These are phyloP conservation scores for Macroteleia sp. DNA, from an alignment of 2,888 invertebrate genomes.

Conservation along the genomic window DNA sequence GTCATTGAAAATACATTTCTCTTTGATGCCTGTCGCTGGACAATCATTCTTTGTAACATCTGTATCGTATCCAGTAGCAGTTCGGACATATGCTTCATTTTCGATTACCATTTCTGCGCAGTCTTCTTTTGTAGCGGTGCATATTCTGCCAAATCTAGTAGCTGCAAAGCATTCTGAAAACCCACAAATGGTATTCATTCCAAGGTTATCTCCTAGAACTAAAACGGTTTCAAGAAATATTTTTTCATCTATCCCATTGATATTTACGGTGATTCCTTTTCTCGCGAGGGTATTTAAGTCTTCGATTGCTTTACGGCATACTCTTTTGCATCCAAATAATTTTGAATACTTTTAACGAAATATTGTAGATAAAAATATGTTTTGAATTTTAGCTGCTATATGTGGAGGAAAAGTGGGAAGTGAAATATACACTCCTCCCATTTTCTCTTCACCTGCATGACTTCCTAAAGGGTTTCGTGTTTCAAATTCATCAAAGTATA, in stretches of 20 bases:
- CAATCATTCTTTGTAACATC: too few relatives aligned
- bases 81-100: too few relatives aligned
- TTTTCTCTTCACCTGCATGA: conserved; percentile 7
- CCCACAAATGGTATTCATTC: too few relatives aligned
- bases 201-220: too few relatives aligned
- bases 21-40: too few relatives aligned
- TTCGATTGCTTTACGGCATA: neutral
- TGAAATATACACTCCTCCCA: neutral
- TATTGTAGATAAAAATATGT: neutral
- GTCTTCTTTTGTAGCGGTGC: too few relatives aligned
- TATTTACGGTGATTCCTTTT: neutral
- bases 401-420: neutral
- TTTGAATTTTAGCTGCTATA: neutral
- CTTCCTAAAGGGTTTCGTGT: neutral
- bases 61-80: too few relatives aligned
- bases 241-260: neutral
- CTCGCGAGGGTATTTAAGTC: neutral
- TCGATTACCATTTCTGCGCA: too few relatives aligned
- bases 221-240: neutral
- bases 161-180: too few relatives aligned
- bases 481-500: conserved; percentile 3
- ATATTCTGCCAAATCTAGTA: too few relatives aligned
- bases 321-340: neutral
- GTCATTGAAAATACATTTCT: too few relatives aligned
- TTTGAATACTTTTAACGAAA: neutral